Evolutionary conservation across 2,797 vertebrate genomes (phyloP).

Genomic region (Sebastes goodei): DNA sequence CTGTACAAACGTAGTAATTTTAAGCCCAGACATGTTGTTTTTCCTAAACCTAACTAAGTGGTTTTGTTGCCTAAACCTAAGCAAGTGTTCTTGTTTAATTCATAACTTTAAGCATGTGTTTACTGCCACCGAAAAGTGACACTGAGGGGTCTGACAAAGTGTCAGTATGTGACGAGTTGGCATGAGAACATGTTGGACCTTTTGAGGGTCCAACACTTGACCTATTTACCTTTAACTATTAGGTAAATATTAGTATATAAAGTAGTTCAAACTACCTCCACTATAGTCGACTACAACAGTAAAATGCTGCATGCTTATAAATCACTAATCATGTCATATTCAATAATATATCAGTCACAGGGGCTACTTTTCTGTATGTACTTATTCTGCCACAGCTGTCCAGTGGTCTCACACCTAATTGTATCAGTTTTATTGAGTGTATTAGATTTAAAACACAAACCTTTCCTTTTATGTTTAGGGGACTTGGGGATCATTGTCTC

Average conservation of each 20-base stretch:
- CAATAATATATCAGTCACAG: background rate
- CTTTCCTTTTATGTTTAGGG: background rate
- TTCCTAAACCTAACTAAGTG: too few relatives aligned
- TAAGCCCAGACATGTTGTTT: too few relatives aligned
- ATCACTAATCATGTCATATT: background rate
- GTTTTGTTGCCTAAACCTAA: too few relatives aligned
- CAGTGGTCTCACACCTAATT: background rate
- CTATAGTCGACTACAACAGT: background rate
- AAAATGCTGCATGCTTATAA: background rate
- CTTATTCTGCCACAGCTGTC: background rate
- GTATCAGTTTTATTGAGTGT: background rate
- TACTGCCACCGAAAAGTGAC: too few relatives aligned
- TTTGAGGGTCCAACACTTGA: background rate
- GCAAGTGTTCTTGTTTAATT: too few relatives aligned
- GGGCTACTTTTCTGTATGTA: background rate
- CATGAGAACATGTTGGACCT: too few relatives aligned
- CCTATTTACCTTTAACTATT: background rate
- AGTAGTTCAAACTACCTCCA: background rate
- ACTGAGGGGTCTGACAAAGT: too few relatives aligned
- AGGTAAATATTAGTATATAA: background rate
- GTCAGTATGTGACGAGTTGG: too few relatives aligned
- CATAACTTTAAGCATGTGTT: too few relatives aligned
- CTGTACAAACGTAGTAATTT: too few relatives aligned
- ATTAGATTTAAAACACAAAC: background rate
- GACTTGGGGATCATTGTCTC: conserved; percentile 6